These are phyloP conservation scores for Bryconaethiops microstoma DNA, from an alignment of 2,797 vertebrate genomes.

Conservation along the genomic window DNA sequence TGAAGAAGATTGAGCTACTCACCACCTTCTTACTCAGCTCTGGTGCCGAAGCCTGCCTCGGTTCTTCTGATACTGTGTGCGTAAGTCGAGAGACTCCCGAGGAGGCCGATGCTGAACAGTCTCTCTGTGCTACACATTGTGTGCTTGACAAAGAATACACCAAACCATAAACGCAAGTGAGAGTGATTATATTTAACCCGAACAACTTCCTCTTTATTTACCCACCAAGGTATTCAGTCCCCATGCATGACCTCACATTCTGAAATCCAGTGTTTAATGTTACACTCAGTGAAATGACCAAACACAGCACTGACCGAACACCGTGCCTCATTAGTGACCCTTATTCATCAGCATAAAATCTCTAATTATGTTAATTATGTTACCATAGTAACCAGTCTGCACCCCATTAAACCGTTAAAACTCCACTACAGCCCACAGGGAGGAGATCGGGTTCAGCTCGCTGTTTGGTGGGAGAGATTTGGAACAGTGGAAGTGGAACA, in stretches of 20 bases:
- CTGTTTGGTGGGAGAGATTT: not conserved
- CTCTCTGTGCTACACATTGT: constrained; percentile 8
- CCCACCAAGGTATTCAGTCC: constrained; percentile 9
- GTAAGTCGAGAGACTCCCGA: not conserved
- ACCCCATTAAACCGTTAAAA: not conserved
- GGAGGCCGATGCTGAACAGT: not conserved
- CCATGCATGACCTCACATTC: no score
- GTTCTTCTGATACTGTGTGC: no score
- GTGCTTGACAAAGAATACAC: constrained; percentile 18
- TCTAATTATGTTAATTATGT: not conserved
- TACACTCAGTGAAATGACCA: no score
- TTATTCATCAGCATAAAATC: not conserved
- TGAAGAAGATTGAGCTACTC: constrained; percentile 29
- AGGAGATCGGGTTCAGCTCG: not conserved
- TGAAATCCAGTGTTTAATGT: not conserved
- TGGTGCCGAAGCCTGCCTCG: not conserved
- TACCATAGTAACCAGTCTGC: not conserved
- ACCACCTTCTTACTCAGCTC: constrained; percentile 27
- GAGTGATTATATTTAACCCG: constrained; percentile 67
- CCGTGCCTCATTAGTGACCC: not conserved
- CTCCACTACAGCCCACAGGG: not conserved
- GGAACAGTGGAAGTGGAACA: not conserved
- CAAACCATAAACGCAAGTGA: constrained; percentile 70
- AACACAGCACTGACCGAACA: not conserved
- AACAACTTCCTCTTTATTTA: constrained; percentile 71